These are phyloP conservation scores for Parus major DNA, from an alignment of 2,113 vertebrate species.

Conservation along the genomic window DNA sequence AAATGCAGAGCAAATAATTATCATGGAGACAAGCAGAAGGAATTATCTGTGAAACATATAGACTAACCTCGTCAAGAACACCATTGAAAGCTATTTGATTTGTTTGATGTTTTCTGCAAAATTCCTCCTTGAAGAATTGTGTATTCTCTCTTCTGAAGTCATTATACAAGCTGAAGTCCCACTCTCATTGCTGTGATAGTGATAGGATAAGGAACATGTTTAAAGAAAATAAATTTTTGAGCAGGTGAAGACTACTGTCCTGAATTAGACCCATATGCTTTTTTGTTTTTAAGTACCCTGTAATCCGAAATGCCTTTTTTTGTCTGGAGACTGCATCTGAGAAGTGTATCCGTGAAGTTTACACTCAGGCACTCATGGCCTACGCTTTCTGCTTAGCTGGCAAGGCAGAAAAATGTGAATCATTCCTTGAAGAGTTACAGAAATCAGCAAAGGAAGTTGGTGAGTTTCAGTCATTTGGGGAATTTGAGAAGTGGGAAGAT, in stretches of 20 bases:
- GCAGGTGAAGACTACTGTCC: background rate
- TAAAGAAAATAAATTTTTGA: background rate
- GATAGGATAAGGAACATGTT: background rate
- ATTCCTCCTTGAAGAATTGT: background rate
- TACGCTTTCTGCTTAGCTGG: constrained; percentile 84
- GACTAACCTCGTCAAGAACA: background rate
- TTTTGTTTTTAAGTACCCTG: constrained; percentile 64
- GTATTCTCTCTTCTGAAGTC: background rate
- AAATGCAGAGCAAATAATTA: background rate
- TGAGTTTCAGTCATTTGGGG: background rate
- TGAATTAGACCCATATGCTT: background rate
- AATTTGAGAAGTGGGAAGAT: background rate
- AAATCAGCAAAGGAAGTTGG: constrained; percentile 58
- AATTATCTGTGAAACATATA: background rate
- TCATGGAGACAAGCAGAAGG: background rate
- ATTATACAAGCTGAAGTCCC: background rate
- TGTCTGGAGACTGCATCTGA: constrained; percentile 72
- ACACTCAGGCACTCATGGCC: constrained; percentile 80
- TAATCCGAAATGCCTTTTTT: constrained; percentile 71
- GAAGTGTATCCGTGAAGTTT: constrained; percentile 59
- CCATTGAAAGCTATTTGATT: background rate
- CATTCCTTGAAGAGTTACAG: background rate
- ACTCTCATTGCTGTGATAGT: background rate
- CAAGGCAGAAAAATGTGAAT: constrained; percentile 68
- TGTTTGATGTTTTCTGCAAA: background rate